Percentiles rank a stretch among this genome's conserved stretches.
These are phyloP conservation scores for Lottia scabra DNA, from an alignment of 2,888 invertebrate genomes.

Conservation along the genomic window DNA sequence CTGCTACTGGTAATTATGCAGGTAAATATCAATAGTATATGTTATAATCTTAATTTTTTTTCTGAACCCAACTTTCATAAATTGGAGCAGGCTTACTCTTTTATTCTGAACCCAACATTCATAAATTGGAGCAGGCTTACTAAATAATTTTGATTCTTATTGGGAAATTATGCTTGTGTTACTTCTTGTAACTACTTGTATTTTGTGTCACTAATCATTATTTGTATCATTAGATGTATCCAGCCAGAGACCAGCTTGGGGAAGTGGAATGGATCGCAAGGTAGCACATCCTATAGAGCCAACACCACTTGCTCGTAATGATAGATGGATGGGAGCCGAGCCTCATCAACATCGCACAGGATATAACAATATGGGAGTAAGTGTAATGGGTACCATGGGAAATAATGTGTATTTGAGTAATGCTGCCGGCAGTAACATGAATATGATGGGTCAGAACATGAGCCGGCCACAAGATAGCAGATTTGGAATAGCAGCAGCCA, in stretches of 20 bases:
- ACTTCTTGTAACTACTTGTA: too few species aligned
- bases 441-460: constrained; percentile 21
- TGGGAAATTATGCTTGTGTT: too few species aligned
- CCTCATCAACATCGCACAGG: background rate
- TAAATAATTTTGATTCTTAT: too few species aligned
- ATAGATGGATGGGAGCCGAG: constrained; percentile 21
- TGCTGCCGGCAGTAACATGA: background rate
- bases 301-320: background rate
- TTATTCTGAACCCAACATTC: too few species aligned
- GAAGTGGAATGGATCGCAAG: constrained; percentile 21
- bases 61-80: too few species aligned
- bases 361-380: background rate
- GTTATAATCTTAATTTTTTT: too few species aligned
- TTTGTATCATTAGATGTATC: background rate
- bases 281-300: background rate
- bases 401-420: background rate
- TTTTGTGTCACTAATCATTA: too few species aligned
- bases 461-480: constrained; percentile 22
- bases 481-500: constrained; percentile 30
- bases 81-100: too few species aligned
- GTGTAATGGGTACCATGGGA: background rate
- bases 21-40: too few species aligned
- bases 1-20: background rate
- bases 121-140: too few species aligned
- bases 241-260: constrained; percentile 27